Conservation (phyloP, 2,888 invertebrate genomes). For the Bugula neritina region DNA sequence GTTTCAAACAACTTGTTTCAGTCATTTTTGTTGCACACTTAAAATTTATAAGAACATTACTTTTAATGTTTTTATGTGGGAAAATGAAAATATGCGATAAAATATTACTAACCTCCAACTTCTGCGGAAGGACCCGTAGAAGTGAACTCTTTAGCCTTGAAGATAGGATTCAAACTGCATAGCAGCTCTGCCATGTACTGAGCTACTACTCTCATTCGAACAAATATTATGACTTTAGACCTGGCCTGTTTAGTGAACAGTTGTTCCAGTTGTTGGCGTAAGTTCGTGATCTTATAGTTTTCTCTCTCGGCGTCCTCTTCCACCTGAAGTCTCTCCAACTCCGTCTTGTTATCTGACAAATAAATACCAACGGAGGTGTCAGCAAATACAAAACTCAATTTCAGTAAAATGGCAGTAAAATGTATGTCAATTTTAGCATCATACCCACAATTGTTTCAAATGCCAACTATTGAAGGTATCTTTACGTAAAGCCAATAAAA, state of each 20-base stretch:
- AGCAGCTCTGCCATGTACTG: constrained; percentile 2
- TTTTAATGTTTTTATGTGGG: too few relatives aligned
- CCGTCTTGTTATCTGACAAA: not conserved
- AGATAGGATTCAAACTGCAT: not conserved
- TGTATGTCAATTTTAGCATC: too few relatives aligned
- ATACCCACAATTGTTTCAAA: too few relatives aligned
- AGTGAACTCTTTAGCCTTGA: constrained; percentile 8
- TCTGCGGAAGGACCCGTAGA: constrained; percentile 11
- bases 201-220: constrained; percentile 44
- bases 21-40: too few relatives aligned
- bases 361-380: too few relatives aligned
- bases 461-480: too few relatives aligned
- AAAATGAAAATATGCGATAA: too few relatives aligned
- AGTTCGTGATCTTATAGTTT: not conserved
- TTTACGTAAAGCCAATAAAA: too few relatives aligned
- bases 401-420: too few relatives aligned
- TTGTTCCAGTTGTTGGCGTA: not conserved
- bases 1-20: too few relatives aligned
- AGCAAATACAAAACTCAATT: too few relatives aligned
- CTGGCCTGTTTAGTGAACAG: constrained; percentile 30
- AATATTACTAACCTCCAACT: not conserved
- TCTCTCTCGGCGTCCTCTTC: not conserved
- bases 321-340: not conserved
- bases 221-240: constrained; percentile 44
- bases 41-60: too few relatives aligned